Evolutionary conservation across 2,797 vertebrate genomes (phyloP), one percentile per base, ranked within the genome.

Genomic region (Anas georgica): DNA sequence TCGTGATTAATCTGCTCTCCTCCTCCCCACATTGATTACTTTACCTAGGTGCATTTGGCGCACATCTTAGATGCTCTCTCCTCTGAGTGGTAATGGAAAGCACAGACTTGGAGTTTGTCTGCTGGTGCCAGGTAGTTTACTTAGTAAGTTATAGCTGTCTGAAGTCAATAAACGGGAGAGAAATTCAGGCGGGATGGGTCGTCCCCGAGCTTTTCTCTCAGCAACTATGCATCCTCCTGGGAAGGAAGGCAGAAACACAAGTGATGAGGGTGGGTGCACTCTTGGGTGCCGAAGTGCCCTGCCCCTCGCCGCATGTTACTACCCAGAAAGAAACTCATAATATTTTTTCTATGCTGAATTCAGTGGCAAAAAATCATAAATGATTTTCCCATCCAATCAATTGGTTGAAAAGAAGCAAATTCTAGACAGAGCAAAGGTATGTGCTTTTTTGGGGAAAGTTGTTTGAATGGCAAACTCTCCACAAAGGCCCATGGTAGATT

Each of bases 141-240:
- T 97, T 95, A 89, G 95, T 97, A 97, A 98, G 97, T 97, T 96
- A 97, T 91, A 88, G 90, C 72, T 45, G 37, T 82, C 95, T 96
- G 87, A 85, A 93, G 90, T 93, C 84, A 83, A 91, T 96, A 96
- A 81, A 94, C 75, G 93, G 81, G 79, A 94, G 26, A 59, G 28
- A 80, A 93, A 93, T 93, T 66, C 83, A 94, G 94, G 82, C 67
- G 63, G 76, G 66, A 67, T 91, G 92, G 56, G 13, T 17, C 0
- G 0, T 35, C 10, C 48, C 60, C 5, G 33, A 3, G 28, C 55
- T 89, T 89, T 96, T 78, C 85, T 90, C 68, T 84, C 67, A 74
- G 17, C 63, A 96, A 55, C 31, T 6, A 17, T 31, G 17, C 1
- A 4, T 88, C 91, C 91, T 81, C 52, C 48, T 5, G 4, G 62